Evolutionary conservation across 2,888 invertebrate species (phyloP).

Genomic region (Macroteleia sp.): DNA sequence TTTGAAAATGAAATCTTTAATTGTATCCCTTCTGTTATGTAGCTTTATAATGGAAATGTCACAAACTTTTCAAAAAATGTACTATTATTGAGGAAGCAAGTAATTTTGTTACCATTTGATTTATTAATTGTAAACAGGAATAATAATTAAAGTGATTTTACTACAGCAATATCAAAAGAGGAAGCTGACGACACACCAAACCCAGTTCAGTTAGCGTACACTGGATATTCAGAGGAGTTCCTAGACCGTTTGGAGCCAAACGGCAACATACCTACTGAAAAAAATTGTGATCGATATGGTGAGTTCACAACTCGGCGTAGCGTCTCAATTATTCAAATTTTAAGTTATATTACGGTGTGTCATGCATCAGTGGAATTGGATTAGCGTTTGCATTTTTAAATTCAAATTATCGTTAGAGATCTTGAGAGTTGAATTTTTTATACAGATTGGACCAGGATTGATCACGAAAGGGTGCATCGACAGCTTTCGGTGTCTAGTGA

Average conservation of each 20-base stretch:
- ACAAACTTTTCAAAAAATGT: too few species aligned
- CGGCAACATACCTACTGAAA: slow-evolving; percentile 95
- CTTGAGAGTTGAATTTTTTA: not conserved
- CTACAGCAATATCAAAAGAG: slow-evolving; percentile 97
- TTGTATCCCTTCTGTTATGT: too few species aligned
- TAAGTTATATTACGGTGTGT: too few species aligned
- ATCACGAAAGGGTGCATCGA: slow-evolving; percentile 93
- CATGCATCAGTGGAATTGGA: not conserved
- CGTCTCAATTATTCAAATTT: too few species aligned
- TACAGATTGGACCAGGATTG: slow-evolving; percentile 90
- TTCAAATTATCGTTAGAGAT: slow-evolving; percentile 11
- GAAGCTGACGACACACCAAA: slow-evolving; percentile 90
- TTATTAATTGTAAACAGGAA: too few species aligned
- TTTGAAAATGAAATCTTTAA: too few species aligned
- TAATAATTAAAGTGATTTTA: too few species aligned
- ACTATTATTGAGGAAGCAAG: too few species aligned
- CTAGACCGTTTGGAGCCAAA: slow-evolving; percentile 96
- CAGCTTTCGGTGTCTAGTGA: slow-evolving; percentile 96
- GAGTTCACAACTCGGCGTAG: too few species aligned
- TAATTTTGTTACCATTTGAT: too few species aligned
- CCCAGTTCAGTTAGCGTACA: slow-evolving; percentile 93
- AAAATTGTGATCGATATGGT: slow-evolving; percentile 89
- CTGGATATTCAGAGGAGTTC: slow-evolving; percentile 97
- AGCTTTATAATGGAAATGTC: too few species aligned
- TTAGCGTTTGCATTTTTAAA: slow-evolving; percentile 28